Base-by-base conservation (phyloP, 53 echinoderm and acorn worm species). In the Patiria pectinifera region DNA sequence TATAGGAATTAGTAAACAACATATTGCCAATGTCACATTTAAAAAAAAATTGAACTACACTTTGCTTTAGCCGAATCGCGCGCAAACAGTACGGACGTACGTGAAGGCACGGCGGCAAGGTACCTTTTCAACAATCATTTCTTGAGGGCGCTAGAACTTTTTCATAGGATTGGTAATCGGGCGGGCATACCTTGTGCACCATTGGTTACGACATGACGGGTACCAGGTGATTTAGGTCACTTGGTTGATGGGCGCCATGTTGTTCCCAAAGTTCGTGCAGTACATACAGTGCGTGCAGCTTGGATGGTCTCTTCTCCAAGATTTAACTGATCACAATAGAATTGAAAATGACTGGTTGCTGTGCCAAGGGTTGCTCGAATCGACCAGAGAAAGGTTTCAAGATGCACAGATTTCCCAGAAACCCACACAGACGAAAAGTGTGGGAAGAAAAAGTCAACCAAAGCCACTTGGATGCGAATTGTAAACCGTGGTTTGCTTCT, bases 351-450 rank as follows among this genome's bases (percentile, higher is more conserved):
- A 89, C 89, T 15, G 89, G 89, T 61, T 89, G 89, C 84, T 74
- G 89, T 81, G 94, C 90, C 58, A 71, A 47, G 44, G 88, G 89
- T 43, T 94, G 94, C 78, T 69, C 77, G 84, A 92, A 89, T 35
- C 82, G 83, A 18, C 87, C 92, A 26, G 92, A 92, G 60, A 88
- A 48, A 60, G 83, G 84, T 22, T 72, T 92, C 49, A 87, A 87
- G 60, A 62, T 94, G 87, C 83, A 87, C 79, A 78, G 59, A 24
- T 94, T 94, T 83, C 92, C 89, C 21, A 83, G 61, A 62, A 83
- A 92, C 83, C 75, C 83, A 69, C 3, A 74, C 83, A 92, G 94
- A 78, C 62, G 84, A 48, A 88, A 76, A 83, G 70, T 92, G 59
- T 94, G 92, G 94, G 94, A 92, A 76, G 13, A 48, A n/a, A 92